Evolutionary conservation across 23 tunicate species (phyloP), one percentile per base, ranked within the genome.

Genomic region (Halocynthia roretzi): DNA sequence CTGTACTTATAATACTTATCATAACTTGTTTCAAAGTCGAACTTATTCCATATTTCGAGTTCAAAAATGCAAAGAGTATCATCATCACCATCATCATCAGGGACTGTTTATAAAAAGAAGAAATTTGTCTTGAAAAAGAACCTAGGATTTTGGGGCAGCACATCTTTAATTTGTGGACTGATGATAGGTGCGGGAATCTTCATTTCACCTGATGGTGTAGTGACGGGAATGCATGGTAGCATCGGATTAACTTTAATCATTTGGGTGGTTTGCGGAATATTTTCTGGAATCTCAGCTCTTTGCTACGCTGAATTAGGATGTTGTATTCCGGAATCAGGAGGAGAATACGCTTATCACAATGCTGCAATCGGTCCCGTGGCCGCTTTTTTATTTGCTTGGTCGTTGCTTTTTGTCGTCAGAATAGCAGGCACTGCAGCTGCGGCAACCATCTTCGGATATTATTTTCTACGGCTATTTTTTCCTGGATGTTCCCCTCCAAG

Each of bases 171-270:
- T 31, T 31, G 44, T 31, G 44, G 44, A 31, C 44, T 31, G 0
- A 67, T 76, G 56, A 68, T 83, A 21, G 70, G 86, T 18, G 61
- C 65, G 6, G 70, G 79, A 12, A 75, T 75, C 53, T 82, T 74
- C 64, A 74, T 83, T 7, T 71, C 87, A 7, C 87, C 87, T 10
- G 54, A 8, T 23, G 87, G 82, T 6, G 82, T 83, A 12, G 19
- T 83, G 18, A 53, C 61, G 7, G 9, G 77, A 7, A 77, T 83
- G 10, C 68, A 83, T 58, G 87, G 87, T 10, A 83, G 87, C 67
- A 60, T 76, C 0, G 87, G 87, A 6, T 17, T 83, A 58, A 76
- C 77, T 54, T 12, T 83, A 70, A 10, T 83, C 7, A 57, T 83
- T 7, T 83, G 87, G 87, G 44, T 76, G 4, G 81, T 22, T 0